Evolutionary conservation across 2,113 vertebrate genomes (phyloP).

Genomic region (Dolichotis patagonum): DNA sequence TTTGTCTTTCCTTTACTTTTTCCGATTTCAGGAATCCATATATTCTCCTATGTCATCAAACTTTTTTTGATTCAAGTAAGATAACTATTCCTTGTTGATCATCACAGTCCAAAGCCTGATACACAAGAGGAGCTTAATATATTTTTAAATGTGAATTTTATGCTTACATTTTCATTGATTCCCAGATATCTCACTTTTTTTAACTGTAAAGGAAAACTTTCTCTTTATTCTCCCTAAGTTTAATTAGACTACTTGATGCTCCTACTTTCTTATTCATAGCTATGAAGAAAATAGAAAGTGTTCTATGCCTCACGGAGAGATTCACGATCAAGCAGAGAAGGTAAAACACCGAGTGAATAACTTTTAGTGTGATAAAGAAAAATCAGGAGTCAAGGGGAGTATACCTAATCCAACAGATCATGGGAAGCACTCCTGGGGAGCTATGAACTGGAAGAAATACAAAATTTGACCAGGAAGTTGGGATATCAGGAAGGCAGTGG

Average conservation of each 20-base stretch:
- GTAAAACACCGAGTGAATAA: neutral
- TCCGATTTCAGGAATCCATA: neutral
- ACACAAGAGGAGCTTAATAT: neutral
- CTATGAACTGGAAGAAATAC: neutral
- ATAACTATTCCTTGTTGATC: neutral
- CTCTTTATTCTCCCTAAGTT: neutral
- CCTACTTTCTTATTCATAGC: neutral
- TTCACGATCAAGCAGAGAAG: neutral
- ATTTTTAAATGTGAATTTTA: neutral
- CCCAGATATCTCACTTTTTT: neutral
- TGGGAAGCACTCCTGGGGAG: neutral
- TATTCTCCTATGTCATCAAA: neutral
- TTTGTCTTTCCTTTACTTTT: neutral
- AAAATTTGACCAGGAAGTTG: neutral
- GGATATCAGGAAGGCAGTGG: neutral
- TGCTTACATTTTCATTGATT: neutral
- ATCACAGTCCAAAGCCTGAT: neutral
- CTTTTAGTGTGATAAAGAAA: neutral
- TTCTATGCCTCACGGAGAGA: too few species aligned
- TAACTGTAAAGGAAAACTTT: neutral
- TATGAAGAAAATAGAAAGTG: neutral
- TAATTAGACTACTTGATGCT: neutral
- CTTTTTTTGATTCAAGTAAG: conserved; percentile 38
- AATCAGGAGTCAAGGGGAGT: neutral
- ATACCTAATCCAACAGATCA: neutral